Evolutionary conservation across 1,140 invertebrate genomes (phyloP).

Genomic region (Aphelinus atriplicis): DNA sequence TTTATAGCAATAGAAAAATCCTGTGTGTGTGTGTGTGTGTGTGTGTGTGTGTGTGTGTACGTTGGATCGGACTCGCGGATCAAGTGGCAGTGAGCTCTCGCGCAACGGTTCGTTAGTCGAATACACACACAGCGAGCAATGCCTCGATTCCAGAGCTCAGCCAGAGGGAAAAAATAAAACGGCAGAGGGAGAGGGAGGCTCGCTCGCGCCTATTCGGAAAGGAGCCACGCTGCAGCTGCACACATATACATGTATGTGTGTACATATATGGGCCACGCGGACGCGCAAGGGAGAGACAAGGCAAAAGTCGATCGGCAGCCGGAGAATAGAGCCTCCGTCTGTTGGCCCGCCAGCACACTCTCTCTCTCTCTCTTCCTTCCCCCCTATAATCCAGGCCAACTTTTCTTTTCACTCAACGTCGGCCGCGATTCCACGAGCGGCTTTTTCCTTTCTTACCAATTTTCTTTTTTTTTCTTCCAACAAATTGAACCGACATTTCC

Average conservation of each 20-base stretch:
- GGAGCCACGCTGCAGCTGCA: conserved; percentile 41
- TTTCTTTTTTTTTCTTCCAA: too few species aligned
- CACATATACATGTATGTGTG: background rate
- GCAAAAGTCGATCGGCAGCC: conserved; percentile 25
- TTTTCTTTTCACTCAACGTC: too few species aligned
- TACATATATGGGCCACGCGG: too few species aligned
- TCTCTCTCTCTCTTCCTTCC: conserved; percentile 27
- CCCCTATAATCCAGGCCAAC: too few species aligned
- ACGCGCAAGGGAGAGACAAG: conserved; percentile 10
- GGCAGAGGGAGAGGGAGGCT: conserved; percentile 7
- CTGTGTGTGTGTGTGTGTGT: too few species aligned
- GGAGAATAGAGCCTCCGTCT: conserved; percentile 30
- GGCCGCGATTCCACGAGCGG: too few species aligned
- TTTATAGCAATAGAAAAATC: too few species aligned
- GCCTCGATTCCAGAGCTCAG: too few species aligned
- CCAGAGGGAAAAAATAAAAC: conserved; percentile 30
- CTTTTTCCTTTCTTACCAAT: too few species aligned
- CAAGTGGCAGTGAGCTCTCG: conserved; percentile 52
- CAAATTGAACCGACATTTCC: too few species aligned
- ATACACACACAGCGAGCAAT: background rate
- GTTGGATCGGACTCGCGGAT: conserved; percentile 27
- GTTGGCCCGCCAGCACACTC: background rate
- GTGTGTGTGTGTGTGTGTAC: too few species aligned
- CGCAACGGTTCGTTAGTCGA: conserved; percentile 60
- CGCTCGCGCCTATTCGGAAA: conserved; percentile 45